These are phyloP conservation scores for Selene dorsalis DNA, from an alignment of 2,797 vertebrate genomes.

Conservation along the genomic window DNA sequence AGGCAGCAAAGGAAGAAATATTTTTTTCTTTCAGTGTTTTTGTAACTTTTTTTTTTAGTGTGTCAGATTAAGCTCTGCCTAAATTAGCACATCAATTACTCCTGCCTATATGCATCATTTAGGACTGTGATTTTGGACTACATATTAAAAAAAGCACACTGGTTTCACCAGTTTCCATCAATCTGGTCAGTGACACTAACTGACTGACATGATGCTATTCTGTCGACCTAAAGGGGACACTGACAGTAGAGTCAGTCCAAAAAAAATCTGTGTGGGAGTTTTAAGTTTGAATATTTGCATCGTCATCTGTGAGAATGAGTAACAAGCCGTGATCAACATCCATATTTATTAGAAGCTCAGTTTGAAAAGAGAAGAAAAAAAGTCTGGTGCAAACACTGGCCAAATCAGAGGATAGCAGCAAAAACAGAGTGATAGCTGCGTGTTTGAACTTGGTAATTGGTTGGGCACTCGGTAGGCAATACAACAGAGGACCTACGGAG, in stretches of 20 bases:
- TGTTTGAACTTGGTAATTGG: constrained; percentile 83
- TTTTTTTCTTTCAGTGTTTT: neutral
- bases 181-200: neutral
- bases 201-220: neutral
- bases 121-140: neutral
- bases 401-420: constrained; percentile 75
- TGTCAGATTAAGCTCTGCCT: neutral
- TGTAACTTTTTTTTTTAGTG: neutral
- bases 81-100: neutral
- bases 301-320: constrained; percentile 58
- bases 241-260: too few relatives aligned
- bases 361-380: constrained; percentile 52
- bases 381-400: constrained; percentile 59
- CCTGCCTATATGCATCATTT: neutral
- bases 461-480: constrained; percentile 77
- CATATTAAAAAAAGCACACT: neutral
- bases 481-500: constrained; percentile 78
- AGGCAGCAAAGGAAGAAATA: neutral
- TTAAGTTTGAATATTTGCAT: constrained; percentile 38
- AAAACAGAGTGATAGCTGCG: constrained; percentile 72
- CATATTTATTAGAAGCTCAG: constrained; percentile 63
- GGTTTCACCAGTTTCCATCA: neutral
- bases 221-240: neutral
- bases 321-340: constrained; percentile 55
- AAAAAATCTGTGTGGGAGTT: constrained; percentile 2